A percentile compares a stretch with the other conserved stretches of the same genome.
Evolutionary conservation across 2,113 vertebrate genomes (phyloP).

Genomic region (Sinocyclocheilus anophthalmus): DNA sequence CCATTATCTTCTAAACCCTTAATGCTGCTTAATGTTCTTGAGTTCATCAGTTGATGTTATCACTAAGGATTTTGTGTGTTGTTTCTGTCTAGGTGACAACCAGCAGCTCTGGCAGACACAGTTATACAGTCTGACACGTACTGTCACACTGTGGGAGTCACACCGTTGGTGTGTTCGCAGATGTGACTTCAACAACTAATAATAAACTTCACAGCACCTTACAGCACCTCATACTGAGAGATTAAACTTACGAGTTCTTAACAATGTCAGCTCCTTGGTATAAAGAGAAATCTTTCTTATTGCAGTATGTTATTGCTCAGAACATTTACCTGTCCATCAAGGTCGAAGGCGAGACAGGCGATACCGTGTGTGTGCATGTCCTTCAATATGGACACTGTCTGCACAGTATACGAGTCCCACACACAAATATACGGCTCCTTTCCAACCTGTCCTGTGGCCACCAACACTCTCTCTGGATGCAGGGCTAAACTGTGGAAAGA

Average conservation of each 20-base stretch:
- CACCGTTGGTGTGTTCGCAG: conserved; percentile 57
- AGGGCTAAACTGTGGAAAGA: conserved; percentile 85
- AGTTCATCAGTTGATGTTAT: not conserved
- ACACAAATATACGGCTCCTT: conserved; percentile 97
- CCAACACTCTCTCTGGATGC: conserved; percentile 93
- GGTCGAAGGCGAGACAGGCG: conserved; percentile 95
- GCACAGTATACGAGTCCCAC: conserved; percentile 96
- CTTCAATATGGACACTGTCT: conserved; percentile 93
- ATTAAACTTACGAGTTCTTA: not conserved
- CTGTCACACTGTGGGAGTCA: conserved; percentile 58
- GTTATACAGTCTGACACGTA: conserved; percentile 25
- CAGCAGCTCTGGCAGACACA: conserved; percentile 11
- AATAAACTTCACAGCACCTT: conserved; percentile 46
- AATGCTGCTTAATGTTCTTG: not conserved
- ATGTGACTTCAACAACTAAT: conserved; percentile 58
- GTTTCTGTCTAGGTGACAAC: conserved; percentile 40
- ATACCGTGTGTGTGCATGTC: conserved; percentile 94
- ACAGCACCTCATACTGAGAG: conserved; percentile 1
- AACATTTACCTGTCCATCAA: conserved; percentile 90
- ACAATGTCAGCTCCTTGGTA: not conserved
- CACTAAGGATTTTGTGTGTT: not conserved
- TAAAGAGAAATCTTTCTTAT: not conserved
- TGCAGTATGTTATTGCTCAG: not conserved
- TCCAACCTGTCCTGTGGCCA: conserved; percentile 98
- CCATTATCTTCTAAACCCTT: conserved; percentile 1